Evolutionary conservation across 2,113 vertebrate genomes (phyloP).

Genomic region (Syngnathus scovelli): DNA sequence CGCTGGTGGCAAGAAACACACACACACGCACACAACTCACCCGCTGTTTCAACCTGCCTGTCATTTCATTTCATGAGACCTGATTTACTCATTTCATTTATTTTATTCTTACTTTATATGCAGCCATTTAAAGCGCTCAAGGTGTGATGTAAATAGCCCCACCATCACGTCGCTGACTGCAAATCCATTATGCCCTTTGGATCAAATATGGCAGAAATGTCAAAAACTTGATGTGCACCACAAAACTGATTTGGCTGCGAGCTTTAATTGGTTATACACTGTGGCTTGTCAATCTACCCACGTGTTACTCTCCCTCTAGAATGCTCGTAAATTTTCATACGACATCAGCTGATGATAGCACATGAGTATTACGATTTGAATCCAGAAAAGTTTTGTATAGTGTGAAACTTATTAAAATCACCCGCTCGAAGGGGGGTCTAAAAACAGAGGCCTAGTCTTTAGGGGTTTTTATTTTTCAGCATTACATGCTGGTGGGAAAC

Average conservation of each 20-base stretch:
- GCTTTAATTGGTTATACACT: slow-evolving; percentile 58
- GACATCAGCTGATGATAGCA: slow-evolving; percentile 25
- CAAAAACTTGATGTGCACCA: slow-evolving; percentile 39
- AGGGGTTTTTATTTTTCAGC: slow-evolving; percentile 40
- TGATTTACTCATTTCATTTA: slow-evolving; percentile 70
- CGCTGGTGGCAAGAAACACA: slow-evolving; percentile 70
- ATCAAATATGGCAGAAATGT: slow-evolving; percentile 34
- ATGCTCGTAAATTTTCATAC: slow-evolving; percentile 34
- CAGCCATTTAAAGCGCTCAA: slow-evolving; percentile 65
- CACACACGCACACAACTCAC: slow-evolving; percentile 59
- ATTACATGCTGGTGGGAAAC: slow-evolving; percentile 55
- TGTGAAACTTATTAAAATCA: slow-evolving; percentile 26
- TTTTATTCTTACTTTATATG: slow-evolving; percentile 54
- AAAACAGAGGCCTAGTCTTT: slow-evolving; percentile 45
- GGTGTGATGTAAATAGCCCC: slow-evolving; percentile 63
- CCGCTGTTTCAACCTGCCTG: slow-evolving; percentile 68
- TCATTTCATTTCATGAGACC: slow-evolving; percentile 65
- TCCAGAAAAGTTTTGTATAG: slow-evolving; percentile 32
- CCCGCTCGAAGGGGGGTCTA: slow-evolving; percentile 32
- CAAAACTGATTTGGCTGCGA: slow-evolving; percentile 45
- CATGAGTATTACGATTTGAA: slow-evolving; percentile 16
- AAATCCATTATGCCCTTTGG: slow-evolving; percentile 60
- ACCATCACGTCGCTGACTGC: slow-evolving; percentile 23
- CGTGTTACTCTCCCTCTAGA: slow-evolving; percentile 36
- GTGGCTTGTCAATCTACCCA: slow-evolving; percentile 51